phyloP scores from a whole-genome alignment of 2,888 invertebrate species.

The Busseola fusca region DNA sequence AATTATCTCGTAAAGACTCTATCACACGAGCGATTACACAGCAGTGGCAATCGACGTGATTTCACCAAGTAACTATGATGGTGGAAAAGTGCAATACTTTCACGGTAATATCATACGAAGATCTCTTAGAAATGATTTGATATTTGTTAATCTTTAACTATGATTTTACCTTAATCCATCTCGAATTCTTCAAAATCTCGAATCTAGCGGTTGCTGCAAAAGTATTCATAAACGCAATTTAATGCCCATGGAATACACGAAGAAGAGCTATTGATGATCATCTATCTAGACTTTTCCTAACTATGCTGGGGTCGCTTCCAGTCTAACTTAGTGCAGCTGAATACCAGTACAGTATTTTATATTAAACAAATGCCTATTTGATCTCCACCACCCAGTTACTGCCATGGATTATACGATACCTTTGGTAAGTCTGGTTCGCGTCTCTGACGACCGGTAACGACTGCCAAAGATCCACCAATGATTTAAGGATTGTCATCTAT shows the following conservation, averaged over 20 bases:
- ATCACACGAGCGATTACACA: conserved; percentile 12
- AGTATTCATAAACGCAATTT: background rate
- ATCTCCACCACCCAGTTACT: background rate
- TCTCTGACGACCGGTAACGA: background rate
- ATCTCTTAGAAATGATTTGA: background rate
- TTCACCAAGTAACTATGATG: conserved; percentile 18
- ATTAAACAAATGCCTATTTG: background rate
- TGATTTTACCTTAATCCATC: background rate
- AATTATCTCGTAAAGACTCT: conserved; percentile 34
- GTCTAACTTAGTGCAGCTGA: no score
- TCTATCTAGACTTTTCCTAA: no score
- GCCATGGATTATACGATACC: no score
- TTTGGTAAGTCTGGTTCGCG: background rate
- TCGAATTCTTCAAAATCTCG: background rate
- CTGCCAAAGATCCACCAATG: background rate
- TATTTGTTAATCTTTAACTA: background rate
- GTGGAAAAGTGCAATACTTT: conserved; percentile 15
- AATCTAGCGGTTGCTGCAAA: background rate
- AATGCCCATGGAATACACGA: background rate
- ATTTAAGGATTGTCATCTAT: background rate
- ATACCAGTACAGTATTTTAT: no score
- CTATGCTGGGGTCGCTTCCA: no score
- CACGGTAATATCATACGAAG: background rate
- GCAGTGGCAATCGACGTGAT: conserved; percentile 1
- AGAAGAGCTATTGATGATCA: background rate